Evolutionary conservation across 2,113 vertebrate genomes (phyloP).

Genomic region (Blennius ocellaris): DNA sequence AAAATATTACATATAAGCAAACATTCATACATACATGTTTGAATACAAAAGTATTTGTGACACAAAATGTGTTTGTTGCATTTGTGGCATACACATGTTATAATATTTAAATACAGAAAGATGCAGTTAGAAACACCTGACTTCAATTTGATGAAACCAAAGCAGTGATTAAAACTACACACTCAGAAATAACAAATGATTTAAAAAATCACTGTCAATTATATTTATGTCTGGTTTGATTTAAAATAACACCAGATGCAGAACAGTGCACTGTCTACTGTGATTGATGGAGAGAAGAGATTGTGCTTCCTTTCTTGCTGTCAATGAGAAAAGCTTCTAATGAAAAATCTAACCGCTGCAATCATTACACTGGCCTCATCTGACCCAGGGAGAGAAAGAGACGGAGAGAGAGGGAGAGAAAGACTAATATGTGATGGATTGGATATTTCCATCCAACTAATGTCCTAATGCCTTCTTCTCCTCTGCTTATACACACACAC

Average conservation of each 20-base stretch:
- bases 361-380: conserved; percentile 23
- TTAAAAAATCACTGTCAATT: not conserved
- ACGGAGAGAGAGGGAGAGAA: not conserved
- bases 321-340: conserved; percentile 21
- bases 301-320: not conserved
- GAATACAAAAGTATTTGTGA: not conserved
- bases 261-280: conserved; percentile 8
- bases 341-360: conserved; percentile 27
- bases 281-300: conserved; percentile 10
- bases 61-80: not conserved
- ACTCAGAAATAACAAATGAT: not conserved
- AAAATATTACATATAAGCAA: not conserved
- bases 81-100: not conserved
- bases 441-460: conserved; percentile 14
- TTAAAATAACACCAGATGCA: not conserved
- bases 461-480: not conserved
- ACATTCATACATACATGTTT: not conserved
- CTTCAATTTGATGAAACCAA: not conserved
- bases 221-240: conserved; percentile 8
- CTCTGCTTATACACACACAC: conserved; percentile 1
- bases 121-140: not conserved
- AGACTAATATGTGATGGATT: not conserved
- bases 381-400: conserved; percentile 3
- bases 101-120: too few relatives aligned
- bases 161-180: not conserved